These are phyloP conservation scores for Macquaria ambigua DNA, from an alignment of 2,113 vertebrate genomes.

Conservation along the genomic window DNA sequence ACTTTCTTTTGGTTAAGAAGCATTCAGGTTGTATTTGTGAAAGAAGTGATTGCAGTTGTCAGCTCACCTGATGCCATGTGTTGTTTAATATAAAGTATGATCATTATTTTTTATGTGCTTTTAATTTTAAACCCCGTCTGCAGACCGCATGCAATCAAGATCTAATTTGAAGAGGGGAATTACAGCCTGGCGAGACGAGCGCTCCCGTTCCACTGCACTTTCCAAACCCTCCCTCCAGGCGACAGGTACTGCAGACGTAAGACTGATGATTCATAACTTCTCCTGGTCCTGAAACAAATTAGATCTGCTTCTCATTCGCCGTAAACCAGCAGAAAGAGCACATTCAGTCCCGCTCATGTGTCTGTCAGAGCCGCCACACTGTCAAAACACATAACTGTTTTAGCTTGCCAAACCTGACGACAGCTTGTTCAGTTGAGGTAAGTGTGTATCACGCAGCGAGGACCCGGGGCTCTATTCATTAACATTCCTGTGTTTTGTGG, in stretches of 20 bases:
- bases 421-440: not conserved
- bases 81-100: no score
- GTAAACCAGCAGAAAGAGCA: conserved; percentile 33
- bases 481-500: conserved; percentile 68
- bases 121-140: not conserved
- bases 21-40: not conserved
- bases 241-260: conserved; percentile 18
- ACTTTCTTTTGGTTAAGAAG: no score
- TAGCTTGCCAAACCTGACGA: not conserved
- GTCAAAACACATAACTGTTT: conserved; percentile 13
- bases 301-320: not conserved
- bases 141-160: not conserved
- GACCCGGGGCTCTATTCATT: conserved; percentile 10
- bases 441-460: not conserved
- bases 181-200: not conserved
- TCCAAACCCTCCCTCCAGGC: not conserved
- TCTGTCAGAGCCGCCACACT: conserved; percentile 18
- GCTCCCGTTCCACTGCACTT: not conserved
- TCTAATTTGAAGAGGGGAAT: not conserved
- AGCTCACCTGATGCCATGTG: not conserved
- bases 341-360: not conserved
- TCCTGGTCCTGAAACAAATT: conserved; percentile 49
- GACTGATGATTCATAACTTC: conserved; percentile 19
- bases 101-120: not conserved
- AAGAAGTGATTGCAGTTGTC: not conserved